These are phyloP conservation scores for Hippocampus abdominalis DNA, from an alignment of 2,113 vertebrate genomes.

Conservation along the genomic window DNA sequence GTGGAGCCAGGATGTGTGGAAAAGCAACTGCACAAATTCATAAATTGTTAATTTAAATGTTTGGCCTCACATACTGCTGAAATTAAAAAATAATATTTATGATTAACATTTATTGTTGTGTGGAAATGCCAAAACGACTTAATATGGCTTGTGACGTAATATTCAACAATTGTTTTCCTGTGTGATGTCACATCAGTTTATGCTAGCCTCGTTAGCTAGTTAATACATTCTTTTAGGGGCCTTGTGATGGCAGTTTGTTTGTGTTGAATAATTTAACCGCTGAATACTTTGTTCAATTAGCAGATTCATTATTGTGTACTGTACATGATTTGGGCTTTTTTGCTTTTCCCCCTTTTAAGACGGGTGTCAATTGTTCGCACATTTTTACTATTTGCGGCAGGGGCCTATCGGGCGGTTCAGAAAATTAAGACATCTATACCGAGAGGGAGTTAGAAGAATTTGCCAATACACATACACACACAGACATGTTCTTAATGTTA, in stretches of 20 bases:
- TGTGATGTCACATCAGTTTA: no score
- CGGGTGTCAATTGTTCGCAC: background rate
- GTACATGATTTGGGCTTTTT: background rate
- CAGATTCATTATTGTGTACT: background rate
- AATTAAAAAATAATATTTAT: background rate
- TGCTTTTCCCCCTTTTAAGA: background rate
- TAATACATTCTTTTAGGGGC: no score
- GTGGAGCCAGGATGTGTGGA: constrained; percentile 79
- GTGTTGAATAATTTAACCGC: background rate
- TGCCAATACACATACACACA: background rate
- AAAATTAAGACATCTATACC: no score
- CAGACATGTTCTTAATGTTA: background rate
- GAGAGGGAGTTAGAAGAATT: no score
- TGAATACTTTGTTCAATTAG: background rate
- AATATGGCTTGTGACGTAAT: background rate
- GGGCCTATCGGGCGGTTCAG: no score
- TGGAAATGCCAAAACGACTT: background rate
- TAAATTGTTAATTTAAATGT: background rate
- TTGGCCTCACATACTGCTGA: no score
- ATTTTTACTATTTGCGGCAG: background rate
- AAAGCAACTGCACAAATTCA: constrained; percentile 77
- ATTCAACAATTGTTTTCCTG: background rate
- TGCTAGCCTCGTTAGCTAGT: no score
- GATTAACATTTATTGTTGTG: background rate
- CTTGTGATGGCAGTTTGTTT: background rate